Evolutionary conservation across 2,113 vertebrate species (phyloP), one percentile per base, ranked within the genome.

Genomic region (Pleuronectes platessa): DNA sequence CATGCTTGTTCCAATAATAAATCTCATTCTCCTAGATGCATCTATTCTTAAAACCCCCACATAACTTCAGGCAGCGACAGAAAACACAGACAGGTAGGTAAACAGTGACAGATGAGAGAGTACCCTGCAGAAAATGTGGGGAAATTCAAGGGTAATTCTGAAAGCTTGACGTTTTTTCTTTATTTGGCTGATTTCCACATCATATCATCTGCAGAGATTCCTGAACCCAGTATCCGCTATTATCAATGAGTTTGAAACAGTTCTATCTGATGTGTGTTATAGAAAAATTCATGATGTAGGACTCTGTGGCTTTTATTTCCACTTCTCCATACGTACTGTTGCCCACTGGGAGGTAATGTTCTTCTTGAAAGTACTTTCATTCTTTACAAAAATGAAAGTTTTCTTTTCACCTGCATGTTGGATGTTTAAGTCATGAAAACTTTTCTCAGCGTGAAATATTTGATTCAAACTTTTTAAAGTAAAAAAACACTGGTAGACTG

Each of bases 181-280:
- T 40, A 64, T 40, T 53, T 72, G 27, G 21, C 56, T 20, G n/a
- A 56, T 73, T 78, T 61, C 10, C 10, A 54, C 23, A 27, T 23
- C 58, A 31, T 31, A 69, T 8, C 58, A 31, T 26, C 35, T 21
- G 63, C 17, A 75, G 11, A 82, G 20, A 12, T 67, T 40, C n/a
- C 63, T 59, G 42, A 15, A 31, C 31, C 47, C 51, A 17, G 51
- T 55, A 55, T 64, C 45, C 12, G 15, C 40, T 71, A 21, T 21
- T 63, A 58, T 78, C 17, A 42, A 27, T 60, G 47, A 21, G 37
- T 17, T 58, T 31, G 7, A 17, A 51, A 18, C 54, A 27, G 35
- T 31, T 31, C 5, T 31, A 31, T 31, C 31, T 31, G 31, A 31
- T 31, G 5, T 7, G 27, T 49, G 61, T 14, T 54, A 42, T 3